Percentiles rank a stretch among this genome's conserved stretches.
Evolutionary conservation across 2,797 vertebrate species (phyloP).

Genomic region (Megaceryle alcyon): DNA sequence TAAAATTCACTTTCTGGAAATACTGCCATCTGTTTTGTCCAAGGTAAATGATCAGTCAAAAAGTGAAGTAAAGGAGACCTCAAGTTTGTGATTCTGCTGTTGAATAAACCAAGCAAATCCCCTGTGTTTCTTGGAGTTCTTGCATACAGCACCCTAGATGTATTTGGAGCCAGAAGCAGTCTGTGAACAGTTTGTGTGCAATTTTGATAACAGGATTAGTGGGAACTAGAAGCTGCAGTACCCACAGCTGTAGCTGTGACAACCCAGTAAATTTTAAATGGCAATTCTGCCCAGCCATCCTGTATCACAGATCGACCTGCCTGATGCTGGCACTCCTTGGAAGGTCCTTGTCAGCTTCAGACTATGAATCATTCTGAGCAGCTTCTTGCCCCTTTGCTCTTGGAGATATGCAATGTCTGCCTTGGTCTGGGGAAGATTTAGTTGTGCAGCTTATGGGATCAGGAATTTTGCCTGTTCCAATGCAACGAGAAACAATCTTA

Average conservation of each 20-base stretch:
- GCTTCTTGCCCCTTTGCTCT: not conserved
- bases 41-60: not conserved
- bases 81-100: not conserved
- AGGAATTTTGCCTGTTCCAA: not conserved
- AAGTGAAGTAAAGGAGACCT: not conserved
- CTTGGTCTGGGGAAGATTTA: not conserved
- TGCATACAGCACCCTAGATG: not conserved
- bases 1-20: not conserved
- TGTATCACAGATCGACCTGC: not conserved
- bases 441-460: not conserved
- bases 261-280: not conserved
- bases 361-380: not conserved
- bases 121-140: not conserved
- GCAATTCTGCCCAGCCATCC: not conserved
- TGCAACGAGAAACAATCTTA: not conserved
- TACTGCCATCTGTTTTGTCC: not conserved
- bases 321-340: not conserved
- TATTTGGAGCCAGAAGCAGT: not conserved
- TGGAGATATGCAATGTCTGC: not conserved
- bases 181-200: too few relatives aligned
- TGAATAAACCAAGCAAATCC: not conserved
- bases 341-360: rapidly evolving
- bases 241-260: not conserved
- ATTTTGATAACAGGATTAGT: not conserved
- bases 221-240: not conserved